Evolutionary conservation across 1,140 invertebrate genomes (phyloP).

Genomic region (Danaus melanippus): DNA sequence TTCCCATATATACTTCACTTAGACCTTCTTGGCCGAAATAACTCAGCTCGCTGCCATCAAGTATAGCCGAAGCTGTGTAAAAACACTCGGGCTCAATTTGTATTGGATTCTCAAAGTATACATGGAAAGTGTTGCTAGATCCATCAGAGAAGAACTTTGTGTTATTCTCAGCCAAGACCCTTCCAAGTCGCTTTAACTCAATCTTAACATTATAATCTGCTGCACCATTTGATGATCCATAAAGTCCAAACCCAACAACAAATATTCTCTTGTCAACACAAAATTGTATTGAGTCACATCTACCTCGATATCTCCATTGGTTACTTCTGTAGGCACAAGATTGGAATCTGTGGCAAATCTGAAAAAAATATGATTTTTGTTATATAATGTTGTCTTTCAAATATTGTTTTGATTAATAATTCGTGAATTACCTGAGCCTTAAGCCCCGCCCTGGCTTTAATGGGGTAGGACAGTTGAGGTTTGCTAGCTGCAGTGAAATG

Average conservation of each 20-base stretch:
- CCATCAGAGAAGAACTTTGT: constrained; percentile 95
- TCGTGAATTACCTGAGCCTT: constrained; percentile 82
- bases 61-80: constrained; percentile 90
- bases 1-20: constrained; percentile 90
- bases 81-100: constrained; percentile 92
- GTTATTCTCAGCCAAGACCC: constrained; percentile 89
- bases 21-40: constrained; percentile 97
- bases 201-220: constrained; percentile 93
- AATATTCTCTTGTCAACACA: constrained; percentile 94
- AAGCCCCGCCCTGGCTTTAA: constrained; percentile 85
- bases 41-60: constrained; percentile 92
- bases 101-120: constrained; percentile 94
- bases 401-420: too few species aligned
- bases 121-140: constrained; percentile 93
- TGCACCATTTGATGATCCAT: constrained; percentile 92
- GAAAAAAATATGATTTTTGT: constrained; percentile 34
- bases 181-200: constrained; percentile 88
- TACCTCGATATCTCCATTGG: constrained; percentile 93
- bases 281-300: constrained; percentile 94
- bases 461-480: constrained; percentile 85
- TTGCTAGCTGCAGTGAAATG: constrained; percentile 89
- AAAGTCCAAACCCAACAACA: constrained; percentile 92
- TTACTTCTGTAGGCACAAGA: constrained; percentile 96
- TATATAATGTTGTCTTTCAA: too few species aligned
- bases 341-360: constrained; percentile 95